Percentiles rank a stretch among this genome's conserved stretches.
phyloP scores from a whole-genome alignment of 2,797 vertebrate species.

The Tokudaia tokunoshimensis region DNA sequence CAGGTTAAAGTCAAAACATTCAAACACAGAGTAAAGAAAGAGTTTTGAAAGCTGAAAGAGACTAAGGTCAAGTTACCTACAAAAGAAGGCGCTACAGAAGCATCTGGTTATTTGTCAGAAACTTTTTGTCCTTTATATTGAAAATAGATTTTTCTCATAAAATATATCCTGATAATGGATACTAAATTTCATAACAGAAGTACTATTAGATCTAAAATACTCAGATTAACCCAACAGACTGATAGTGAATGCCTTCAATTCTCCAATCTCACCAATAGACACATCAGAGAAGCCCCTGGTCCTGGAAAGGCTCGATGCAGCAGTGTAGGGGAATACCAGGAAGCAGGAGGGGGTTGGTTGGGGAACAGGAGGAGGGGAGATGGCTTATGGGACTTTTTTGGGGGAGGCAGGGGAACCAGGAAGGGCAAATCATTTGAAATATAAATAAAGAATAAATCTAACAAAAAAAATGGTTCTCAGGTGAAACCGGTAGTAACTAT shows the following conservation, averaged over 20 bases:
- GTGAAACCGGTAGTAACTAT: no score
- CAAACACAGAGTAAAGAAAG: constrained; percentile 20
- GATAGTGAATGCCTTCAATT: not conserved
- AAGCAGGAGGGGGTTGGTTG: no score
- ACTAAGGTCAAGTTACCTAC: not conserved
- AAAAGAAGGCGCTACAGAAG: not conserved
- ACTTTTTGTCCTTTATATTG: not conserved
- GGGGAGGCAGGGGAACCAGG: no score
- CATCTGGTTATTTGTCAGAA: not conserved
- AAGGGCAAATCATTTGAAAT: no score
- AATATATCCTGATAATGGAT: not conserved
- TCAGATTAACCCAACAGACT: not conserved
- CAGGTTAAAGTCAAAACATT: not conserved
- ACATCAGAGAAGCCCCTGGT: no score
- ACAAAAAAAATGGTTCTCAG: no score
- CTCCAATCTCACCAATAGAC: not conserved
- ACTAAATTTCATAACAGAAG: not conserved
- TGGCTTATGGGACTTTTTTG: no score
- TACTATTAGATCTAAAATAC: not conserved
- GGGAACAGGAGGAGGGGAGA: no score
- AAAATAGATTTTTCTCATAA: not conserved
- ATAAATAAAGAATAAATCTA: no score
- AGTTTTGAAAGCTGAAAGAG: not conserved
- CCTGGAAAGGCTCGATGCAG: no score
- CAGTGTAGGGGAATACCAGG: no score